These are phyloP conservation scores for Vultur gryphus DNA, from an alignment of 2,797 vertebrate species.

Conservation along the genomic window DNA sequence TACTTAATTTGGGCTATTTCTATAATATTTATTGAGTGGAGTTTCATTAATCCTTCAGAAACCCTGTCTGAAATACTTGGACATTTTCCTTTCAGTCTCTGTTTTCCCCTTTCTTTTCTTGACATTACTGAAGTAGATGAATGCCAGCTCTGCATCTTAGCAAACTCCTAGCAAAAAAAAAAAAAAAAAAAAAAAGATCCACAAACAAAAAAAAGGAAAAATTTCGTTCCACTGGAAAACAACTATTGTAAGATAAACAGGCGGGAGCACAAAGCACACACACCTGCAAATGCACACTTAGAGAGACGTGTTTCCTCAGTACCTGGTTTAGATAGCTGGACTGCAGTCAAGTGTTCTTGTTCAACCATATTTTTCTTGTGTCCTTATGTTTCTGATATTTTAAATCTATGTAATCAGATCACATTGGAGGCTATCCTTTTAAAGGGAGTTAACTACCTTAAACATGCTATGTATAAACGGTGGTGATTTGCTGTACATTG, in stretches of 20 bases:
- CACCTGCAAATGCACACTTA: not conserved
- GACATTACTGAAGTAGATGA: not conserved
- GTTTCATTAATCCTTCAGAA: not conserved
- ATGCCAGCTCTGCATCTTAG: not conserved
- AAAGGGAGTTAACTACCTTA: not conserved
- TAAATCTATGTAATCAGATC: not conserved
- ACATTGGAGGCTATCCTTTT: not conserved
- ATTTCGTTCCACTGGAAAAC: not conserved
- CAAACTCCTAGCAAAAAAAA: not conserved
- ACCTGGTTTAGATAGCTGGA: not conserved
- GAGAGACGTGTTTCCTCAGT: not conserved
- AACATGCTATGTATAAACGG: not conserved
- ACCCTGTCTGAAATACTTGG: not conserved
- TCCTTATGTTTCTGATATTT: not conserved
- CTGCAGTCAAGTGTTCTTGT: not conserved
- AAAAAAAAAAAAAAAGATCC: not conserved
- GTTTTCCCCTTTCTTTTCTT: not conserved
- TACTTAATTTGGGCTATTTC: not conserved
- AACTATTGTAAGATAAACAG: not conserved
- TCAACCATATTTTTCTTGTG: not conserved
- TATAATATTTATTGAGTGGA: not conserved
- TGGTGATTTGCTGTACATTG: not conserved
- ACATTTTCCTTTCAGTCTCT: not conserved
- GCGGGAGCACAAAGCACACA: not conserved
- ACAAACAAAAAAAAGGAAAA: not conserved